A percentile compares a stretch with the other conserved stretches of the same genome.
Evolutionary conservation across 35 echinoderm and acorn worm species (phyloP).

Genomic region (Patiria miniata): DNA sequence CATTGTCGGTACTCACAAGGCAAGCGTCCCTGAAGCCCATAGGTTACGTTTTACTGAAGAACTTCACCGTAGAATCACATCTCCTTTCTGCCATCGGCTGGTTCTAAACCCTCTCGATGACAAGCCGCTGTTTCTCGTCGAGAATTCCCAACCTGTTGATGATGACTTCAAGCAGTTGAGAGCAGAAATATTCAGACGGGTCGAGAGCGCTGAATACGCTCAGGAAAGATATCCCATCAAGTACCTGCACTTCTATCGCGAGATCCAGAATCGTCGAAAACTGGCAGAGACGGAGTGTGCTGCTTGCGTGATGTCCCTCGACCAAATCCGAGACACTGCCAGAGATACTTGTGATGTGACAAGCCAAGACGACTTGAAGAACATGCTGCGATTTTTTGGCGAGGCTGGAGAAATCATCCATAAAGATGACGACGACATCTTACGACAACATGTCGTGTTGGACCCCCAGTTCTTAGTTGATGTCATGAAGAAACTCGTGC

Average conservation of each 20-base stretch:
- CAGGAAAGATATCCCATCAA: conserved; percentile 29
- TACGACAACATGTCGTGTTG: conserved; percentile 13
- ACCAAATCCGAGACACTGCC: conserved; percentile 29
- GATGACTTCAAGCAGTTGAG: not conserved
- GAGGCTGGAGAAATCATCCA: conserved; percentile 43
- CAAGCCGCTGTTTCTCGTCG: conserved; percentile 25
- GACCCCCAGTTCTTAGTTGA: conserved; percentile 48
- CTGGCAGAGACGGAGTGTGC: not conserved
- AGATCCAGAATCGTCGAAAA: not conserved
- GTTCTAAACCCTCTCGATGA: not conserved
- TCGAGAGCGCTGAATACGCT: conserved; percentile 17
- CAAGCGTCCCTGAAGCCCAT: not conserved
- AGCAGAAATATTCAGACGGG: not conserved
- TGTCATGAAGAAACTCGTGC: conserved; percentile 26
- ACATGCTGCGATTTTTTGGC: conserved; percentile 26
- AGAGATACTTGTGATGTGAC: not conserved
- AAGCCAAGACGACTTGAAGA: not conserved
- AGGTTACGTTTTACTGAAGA: not conserved
- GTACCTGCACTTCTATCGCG: conserved; percentile 31
- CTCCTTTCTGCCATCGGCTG: not conserved
- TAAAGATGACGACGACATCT: not conserved
- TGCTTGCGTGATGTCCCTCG: not conserved
- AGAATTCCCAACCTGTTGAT: conserved; percentile 19
- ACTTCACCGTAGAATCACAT: not conserved
- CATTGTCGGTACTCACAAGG: conserved; percentile 40